Conservation (phyloP, 2,797 vertebrate genomes). For the Rhinella marina region DNA sequence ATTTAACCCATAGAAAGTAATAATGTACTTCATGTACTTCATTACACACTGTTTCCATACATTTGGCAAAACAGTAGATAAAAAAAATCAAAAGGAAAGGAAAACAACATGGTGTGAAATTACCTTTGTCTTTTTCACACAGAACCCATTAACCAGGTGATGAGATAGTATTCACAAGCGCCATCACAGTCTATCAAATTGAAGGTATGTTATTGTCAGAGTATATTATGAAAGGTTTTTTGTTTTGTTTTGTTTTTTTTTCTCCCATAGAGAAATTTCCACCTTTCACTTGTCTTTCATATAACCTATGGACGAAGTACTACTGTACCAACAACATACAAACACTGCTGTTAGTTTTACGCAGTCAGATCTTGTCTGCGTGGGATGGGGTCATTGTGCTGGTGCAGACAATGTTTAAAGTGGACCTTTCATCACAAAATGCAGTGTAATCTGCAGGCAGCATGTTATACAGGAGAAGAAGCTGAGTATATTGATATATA, state of each 20-base stretch:
- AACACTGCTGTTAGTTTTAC: neutral
- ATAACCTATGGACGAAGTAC: neutral
- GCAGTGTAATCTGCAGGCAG: too few relatives aligned
- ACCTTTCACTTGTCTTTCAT: neutral
- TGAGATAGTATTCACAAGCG: neutral
- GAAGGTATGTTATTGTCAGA: neutral
- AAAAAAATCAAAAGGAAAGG: neutral
- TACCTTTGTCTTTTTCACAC: neutral
- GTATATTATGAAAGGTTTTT: neutral
- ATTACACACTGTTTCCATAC: neutral
- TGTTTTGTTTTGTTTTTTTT: neutral
- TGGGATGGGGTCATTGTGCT: conserved; percentile 2
- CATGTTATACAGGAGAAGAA: too few relatives aligned
- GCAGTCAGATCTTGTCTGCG: neutral
- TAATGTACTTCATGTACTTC: neutral
- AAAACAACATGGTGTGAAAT: neutral
- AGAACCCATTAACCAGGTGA: neutral
- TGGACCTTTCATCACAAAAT: too few relatives aligned
- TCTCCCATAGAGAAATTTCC: neutral
- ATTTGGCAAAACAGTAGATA: neutral
- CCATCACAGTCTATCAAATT: neutral
- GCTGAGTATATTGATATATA: too few relatives aligned
- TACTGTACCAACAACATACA: conserved; percentile 21
- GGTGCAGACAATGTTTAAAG: too few relatives aligned
- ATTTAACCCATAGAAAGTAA: neutral